phyloP scores from a whole-genome alignment of 2,888 invertebrate species.

The Tachina fera region DNA sequence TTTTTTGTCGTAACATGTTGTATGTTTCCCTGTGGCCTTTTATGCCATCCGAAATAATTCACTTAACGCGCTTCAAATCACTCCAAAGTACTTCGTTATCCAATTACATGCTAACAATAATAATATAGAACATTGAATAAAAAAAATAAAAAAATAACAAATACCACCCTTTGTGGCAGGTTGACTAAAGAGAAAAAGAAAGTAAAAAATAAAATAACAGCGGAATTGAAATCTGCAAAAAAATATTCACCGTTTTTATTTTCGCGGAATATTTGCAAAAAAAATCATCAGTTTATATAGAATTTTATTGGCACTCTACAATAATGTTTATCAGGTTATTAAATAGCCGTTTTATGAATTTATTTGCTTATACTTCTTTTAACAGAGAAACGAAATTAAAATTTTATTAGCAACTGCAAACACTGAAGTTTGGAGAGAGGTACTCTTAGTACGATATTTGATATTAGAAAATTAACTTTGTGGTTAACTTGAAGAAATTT shows the following conservation, averaged over 20 bases:
- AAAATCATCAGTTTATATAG: background rate
- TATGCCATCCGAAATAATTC: slow-evolving; percentile 73
- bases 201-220: slow-evolving; percentile 19
- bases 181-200: slow-evolving; percentile 27
- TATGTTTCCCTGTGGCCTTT: slow-evolving; percentile 63
- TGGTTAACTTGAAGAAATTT: too few relatives aligned
- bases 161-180: slow-evolving; percentile 66
- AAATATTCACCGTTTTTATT: slow-evolving; percentile 59
- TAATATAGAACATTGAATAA: slow-evolving; percentile 42
- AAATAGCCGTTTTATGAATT: background rate
- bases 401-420: too few relatives aligned
- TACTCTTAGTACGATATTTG: too few relatives aligned
- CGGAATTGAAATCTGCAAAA: slow-evolving; percentile 55
- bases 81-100: slow-evolving; percentile 75
- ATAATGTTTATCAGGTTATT: background rate
- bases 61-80: slow-evolving; percentile 75
- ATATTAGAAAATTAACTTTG: too few relatives aligned
- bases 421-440: too few relatives aligned
- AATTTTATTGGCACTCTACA: slow-evolving; percentile 22
- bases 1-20: slow-evolving; percentile 30
- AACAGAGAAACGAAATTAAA: too few relatives aligned
- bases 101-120: slow-evolving; percentile 73
- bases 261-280: slow-evolving; percentile 50
- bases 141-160: slow-evolving; percentile 39
- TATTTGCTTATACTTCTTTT: too few relatives aligned